Base-by-base conservation (phyloP, 2,888 invertebrate genomes). In the Drosophila sordidapex region DNA sequence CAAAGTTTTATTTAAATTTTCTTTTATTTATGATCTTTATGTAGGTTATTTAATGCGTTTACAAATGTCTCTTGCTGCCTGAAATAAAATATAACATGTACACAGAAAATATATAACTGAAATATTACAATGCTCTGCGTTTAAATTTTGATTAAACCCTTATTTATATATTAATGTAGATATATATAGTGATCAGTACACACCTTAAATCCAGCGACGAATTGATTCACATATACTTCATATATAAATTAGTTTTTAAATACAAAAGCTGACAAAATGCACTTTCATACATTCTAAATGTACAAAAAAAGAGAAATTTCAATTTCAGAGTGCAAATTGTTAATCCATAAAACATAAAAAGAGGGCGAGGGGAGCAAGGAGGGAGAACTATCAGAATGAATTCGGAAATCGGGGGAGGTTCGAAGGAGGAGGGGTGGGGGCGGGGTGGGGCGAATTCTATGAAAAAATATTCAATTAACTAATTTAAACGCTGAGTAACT, bases 401-500 rank as follows among this genome's bases (percentile, higher is more conserved):
- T 29, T 52, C 10, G 21, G 52, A 8, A 46, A 46, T 15, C 46
- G 46, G 46, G 15, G 21, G 46, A 25, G 8, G 25, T 8, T 46
- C 8, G 46, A 46, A 0, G 46, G 21, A 1, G 21, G 21, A 21
- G 21, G 21, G 21, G 21, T 15, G 25, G 25, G 46, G 46, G 46
- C 21, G 15, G 46, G 46, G 4, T 27, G 21, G 15, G 46, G 25
- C 25, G 8, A 46, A 21, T 52, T 43, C 74, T 43, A 33, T 43
- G 7, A 58, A 48, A 61, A 18, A 40, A 40, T 48, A 49, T 56
- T 67, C 54, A 63, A 56, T 53, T 48, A 36, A 70, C 60, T 69
- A 93, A 78, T 93, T 93, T 58, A 93, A 87, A 74, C 93, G 91
- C 82, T 93, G 93, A 65, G 93, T 83, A 67, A 93, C 93, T 69